Evolutionary conservation across 2,888 invertebrate genomes (phyloP).

Genomic region (Mesochorus sp.): DNA sequence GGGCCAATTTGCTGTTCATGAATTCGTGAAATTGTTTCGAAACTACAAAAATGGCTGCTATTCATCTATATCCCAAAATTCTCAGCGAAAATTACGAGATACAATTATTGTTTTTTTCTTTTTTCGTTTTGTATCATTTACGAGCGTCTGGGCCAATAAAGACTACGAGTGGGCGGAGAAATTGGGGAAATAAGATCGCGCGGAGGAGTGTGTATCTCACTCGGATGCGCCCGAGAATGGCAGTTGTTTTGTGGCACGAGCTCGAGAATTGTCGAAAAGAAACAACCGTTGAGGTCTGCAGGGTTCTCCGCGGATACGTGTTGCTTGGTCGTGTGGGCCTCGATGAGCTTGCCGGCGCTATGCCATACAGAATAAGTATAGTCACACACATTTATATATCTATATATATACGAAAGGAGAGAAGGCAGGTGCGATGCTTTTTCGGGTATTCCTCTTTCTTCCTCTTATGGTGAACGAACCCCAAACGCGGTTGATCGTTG

Average conservation of each 20-base stretch:
- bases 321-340: slow-evolving; percentile 29
- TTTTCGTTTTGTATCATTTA: too few relatives aligned
- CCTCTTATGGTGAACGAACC: slow-evolving; percentile 67
- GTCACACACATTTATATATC: neutral
- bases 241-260: slow-evolving; percentile 63
- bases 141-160: neutral
- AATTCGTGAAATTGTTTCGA: too few relatives aligned
- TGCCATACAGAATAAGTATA: slow-evolving; percentile 44
- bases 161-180: slow-evolving; percentile 10
- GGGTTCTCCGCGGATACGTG: slow-evolving; percentile 38
- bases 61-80: too few relatives aligned
- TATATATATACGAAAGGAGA: slow-evolving; percentile 27
- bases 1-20: too few relatives aligned
- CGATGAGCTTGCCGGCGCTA: slow-evolving; percentile 60
- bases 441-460: slow-evolving; percentile 70
- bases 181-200: slow-evolving; percentile 58
- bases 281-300: slow-evolving; percentile 52
- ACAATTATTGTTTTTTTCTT: too few relatives aligned
- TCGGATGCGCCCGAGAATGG: slow-evolving; percentile 10
- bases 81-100: too few relatives aligned
- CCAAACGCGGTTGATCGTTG: slow-evolving; percentile 60
- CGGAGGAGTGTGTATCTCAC: slow-evolving; percentile 5
- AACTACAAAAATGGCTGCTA: too few relatives aligned
- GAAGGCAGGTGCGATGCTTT: slow-evolving; percentile 78
- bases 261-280: slow-evolving; percentile 44